Conservation (phyloP, 2,797 vertebrate genomes). For the Vespertilio murinus region DNA sequence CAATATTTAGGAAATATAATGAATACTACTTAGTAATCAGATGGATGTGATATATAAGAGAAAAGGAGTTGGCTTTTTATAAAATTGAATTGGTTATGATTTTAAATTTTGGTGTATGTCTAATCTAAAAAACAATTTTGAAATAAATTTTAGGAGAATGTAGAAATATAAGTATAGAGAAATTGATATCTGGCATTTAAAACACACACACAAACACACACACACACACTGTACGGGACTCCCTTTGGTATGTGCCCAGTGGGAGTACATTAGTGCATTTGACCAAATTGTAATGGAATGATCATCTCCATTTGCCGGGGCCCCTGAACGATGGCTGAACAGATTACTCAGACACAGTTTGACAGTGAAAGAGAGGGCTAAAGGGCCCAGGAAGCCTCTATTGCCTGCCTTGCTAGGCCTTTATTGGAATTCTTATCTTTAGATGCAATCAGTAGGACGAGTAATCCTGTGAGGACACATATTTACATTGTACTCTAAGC, state of each 20-base stretch:
- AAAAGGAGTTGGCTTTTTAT: conserved; percentile 8
- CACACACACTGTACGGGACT: not conserved
- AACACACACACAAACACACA: not conserved
- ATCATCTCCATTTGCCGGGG: not conserved
- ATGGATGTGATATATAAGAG: not conserved
- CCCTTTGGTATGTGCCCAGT: not conserved
- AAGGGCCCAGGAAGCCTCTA: no score
- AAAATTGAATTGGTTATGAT: conserved; percentile 44
- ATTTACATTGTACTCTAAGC: no score
- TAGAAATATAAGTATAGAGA: conserved; percentile 34
- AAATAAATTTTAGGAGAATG: conserved; percentile 48
- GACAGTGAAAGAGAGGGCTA: no score
- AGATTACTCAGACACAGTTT: no score
- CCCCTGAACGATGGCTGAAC: no score
- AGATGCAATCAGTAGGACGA: no score
- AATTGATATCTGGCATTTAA: not conserved
- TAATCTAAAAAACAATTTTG: conserved; percentile 30
- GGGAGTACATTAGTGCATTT: not conserved
- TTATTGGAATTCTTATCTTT: no score
- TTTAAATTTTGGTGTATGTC: conserved; percentile 31
- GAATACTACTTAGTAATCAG: not conserved
- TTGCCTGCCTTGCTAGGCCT: no score
- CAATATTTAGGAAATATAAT: not conserved
- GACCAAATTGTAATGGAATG: not conserved
- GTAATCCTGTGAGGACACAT: no score